Evolutionary conservation across 37 sponge, comb jelly and placozoan species (phyloP).

Genomic region (Theonella swinhoei): DNA sequence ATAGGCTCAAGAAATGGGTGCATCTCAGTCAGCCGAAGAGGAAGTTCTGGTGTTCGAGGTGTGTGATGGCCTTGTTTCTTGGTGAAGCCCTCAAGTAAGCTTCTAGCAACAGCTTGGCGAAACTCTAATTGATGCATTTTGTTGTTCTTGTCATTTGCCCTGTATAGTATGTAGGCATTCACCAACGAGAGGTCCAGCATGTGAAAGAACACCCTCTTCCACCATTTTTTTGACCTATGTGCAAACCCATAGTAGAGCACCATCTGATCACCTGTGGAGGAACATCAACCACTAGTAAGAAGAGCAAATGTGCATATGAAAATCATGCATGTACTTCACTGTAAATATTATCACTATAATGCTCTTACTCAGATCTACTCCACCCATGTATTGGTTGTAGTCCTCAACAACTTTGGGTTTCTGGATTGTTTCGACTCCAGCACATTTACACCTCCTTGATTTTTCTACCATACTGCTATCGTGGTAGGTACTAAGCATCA

Average conservation of each 20-base stretch:
- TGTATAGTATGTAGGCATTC: constrained; percentile 51
- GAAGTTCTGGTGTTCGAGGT: too few species aligned
- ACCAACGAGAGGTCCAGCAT: constrained; percentile 17
- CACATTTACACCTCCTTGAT: not conserved
- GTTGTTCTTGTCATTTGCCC: not conserved
- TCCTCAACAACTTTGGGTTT: constrained; percentile 30
- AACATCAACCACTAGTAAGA: too few species aligned
- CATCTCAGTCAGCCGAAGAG: constrained; percentile 30
- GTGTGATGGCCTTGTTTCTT: too few species aligned
- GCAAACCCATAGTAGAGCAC: constrained; percentile 37
- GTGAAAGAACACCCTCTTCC: constrained; percentile 32
- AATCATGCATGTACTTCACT: too few species aligned
- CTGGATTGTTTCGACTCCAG: constrained; percentile 13
- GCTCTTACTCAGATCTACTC: too few species aligned
- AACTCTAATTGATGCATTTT: constrained; percentile 22
- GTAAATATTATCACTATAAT: too few species aligned
- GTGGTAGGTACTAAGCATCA: constrained; percentile 29
- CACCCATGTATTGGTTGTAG: constrained; percentile 55
- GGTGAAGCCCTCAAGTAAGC: too few species aligned
- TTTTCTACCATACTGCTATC: constrained; percentile 6
- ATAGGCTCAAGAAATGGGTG: constrained; percentile 19
- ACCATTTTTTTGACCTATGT: constrained; percentile 30
- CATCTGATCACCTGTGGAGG: constrained; percentile 36
- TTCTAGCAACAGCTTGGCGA: constrained; percentile 11
- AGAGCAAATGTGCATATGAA: too few species aligned